Base-by-base conservation (phyloP, 2,888 invertebrate genomes). In the Prosopocoilus inquinatus region DNA sequence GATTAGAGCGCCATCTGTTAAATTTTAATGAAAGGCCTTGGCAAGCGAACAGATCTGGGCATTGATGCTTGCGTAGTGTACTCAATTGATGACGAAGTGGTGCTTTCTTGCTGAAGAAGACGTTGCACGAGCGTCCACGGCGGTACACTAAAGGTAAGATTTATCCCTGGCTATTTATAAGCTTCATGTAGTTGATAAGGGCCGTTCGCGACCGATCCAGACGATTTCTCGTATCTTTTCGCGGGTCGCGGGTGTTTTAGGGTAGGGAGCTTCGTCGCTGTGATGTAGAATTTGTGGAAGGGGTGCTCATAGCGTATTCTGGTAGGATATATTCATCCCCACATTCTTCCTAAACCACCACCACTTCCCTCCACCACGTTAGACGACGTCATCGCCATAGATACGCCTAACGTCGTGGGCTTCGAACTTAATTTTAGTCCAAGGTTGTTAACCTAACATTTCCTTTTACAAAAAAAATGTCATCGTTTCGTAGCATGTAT, bases 321-420 rank as follows among this genome's bases (percentile, higher is more conserved):
- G 76, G 76, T 76, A 74, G 76, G 76, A 75, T 74, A 74, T 72
- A 75, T 77, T 77, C 77, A 77, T 77, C 77, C 77, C 77, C 77
- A 77, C 77, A 75, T 75, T 75, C 75, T 73, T 74, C 73, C 73
- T 67, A 73, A 75, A 74, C 74, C 74, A 75, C 75, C 75, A 74
- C 75, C 72, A 76, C 75, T 70, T 70, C 69, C 74, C 75, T 75
- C 77, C 76, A 75, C 76, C 74, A 75, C 76, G 72, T 69, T 71
- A 67, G 67, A 67, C 71, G 70, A 71, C 73, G 75, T 75, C 76
- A 75, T 73, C 74, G 73, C 70, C 72, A 70, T 71, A 73, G 74
- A 72, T 70, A 72, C 69, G 60, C 59, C 60, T 41, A 55, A 50
- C 53, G 48, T 47, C 59, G 54, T 47, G 47, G 34, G 43, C 46